Evolutionary conservation across 2,888 invertebrate genomes (phyloP), one percentile per base, ranked within the genome.

Genomic region (Thymelicus sylvestris): DNA sequence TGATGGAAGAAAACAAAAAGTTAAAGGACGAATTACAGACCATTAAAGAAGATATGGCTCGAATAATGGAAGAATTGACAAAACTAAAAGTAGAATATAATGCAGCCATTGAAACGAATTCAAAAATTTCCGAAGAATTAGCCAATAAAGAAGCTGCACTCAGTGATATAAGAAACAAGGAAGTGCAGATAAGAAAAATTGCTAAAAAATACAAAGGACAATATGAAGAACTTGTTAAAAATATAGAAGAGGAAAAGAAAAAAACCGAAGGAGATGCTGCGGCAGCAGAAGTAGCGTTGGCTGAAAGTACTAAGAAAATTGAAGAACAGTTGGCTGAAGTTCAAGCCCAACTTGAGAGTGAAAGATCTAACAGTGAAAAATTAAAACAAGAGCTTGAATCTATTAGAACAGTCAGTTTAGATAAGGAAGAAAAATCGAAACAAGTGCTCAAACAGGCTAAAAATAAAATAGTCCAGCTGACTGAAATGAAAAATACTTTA

Each of bases 151-250:
- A 97, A 76, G 95, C 95, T 1, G 91, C 95, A 38, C 89, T 97
- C 13, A 95, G 94, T 55, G 97, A 97, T 76, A 95, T 96, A 15
- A 95, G 95, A 74, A 96, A 95, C 79, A 96, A 96, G 78, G 96
- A 96, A 85, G 89, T 95, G 75, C 96, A 96, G 84, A 96, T 97
- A 52, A 95, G 97, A 77, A 98, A 97, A 86, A 97, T 99, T 77
- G 99, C 98, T 7, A 97, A 98, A 81, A 98, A 98, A 81, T 99
- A 98, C 86, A 98, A 98, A 87, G 96, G 95, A 10, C 97, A 97
- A 78, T 98, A 95, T 84, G 97, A 97, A 83, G 97, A 97, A 78
- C 92, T 97, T 24, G 93, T 95, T 0, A 96, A 96, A 83, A 94
- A 95, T 15, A 90, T 95, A 24, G 96, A 96, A 75, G 95, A 95